phyloP scores from a whole-genome alignment of 2,113 vertebrate genomes.

The Panurus biarmicus region DNA sequence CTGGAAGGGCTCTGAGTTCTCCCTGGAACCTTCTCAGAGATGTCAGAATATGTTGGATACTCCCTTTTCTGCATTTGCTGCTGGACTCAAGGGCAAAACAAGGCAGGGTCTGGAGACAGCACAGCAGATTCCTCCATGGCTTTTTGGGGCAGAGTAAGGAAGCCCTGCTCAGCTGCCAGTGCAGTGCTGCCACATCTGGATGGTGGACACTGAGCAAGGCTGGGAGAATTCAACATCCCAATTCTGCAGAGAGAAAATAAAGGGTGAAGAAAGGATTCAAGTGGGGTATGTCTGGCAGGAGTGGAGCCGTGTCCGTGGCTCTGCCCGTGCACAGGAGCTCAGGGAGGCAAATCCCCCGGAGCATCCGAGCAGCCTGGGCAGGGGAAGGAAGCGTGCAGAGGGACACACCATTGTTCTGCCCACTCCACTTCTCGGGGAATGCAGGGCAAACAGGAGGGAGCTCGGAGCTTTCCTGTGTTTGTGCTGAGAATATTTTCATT shows the following conservation, averaged over 20 bases:
- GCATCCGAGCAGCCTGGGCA: background rate
- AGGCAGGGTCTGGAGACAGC: background rate
- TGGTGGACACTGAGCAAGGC: background rate
- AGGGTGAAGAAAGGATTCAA: fast-evolving
- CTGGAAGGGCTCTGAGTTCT: background rate
- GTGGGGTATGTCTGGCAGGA: background rate
- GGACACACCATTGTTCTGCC: conserved; percentile 10
- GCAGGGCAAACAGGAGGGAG: background rate
- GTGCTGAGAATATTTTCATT: background rate
- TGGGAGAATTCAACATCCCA: fast-evolving
- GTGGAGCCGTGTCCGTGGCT: fast-evolving
- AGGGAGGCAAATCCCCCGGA: background rate
- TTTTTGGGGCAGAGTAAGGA: background rate
- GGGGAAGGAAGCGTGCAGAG: conserved; percentile 4
- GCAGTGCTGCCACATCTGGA: fast-evolving
- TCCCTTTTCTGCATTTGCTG: background rate
- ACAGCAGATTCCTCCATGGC: background rate
- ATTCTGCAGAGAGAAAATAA: fast-evolving
- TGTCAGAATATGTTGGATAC: background rate
- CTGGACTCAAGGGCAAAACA: background rate
- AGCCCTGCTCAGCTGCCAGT: fast-evolving
- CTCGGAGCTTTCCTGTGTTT: conserved; percentile 35
- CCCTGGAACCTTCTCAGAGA: background rate
- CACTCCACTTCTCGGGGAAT: background rate
- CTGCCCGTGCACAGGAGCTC: background rate